Percentiles rank a stretch among this genome's conserved stretches.
Evolutionary conservation across 2,113 vertebrate genomes (phyloP).

Genomic region (Anhinga anhinga): DNA sequence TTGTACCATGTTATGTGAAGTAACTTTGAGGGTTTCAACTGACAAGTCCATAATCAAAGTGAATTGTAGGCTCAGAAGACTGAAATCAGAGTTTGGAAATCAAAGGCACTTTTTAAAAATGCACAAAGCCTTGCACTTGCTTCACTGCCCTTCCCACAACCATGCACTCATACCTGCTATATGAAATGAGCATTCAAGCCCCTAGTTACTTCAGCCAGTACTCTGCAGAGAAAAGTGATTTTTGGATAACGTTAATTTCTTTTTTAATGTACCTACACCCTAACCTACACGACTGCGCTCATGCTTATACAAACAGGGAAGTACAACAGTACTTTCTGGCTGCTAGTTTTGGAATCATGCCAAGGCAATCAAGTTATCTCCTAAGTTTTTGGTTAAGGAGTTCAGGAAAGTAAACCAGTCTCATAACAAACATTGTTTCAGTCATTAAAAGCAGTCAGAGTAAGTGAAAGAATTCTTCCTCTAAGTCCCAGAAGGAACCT

Average conservation of each 20-base stretch:
- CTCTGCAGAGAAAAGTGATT: neutral
- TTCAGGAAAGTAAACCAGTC: neutral
- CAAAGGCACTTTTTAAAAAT: neutral
- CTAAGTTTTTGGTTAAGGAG: neutral
- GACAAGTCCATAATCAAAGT: neutral
- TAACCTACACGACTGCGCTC: too few relatives aligned
- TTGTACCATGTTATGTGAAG: neutral
- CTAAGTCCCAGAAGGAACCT: neutral
- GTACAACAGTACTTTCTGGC: neutral
- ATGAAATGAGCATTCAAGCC: neutral
- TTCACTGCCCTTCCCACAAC: neutral
- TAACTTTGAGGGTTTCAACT: neutral
- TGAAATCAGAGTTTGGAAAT: neutral
- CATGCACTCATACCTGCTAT: rapidly evolving
- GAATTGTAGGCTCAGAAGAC: neutral
- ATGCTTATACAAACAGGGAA: neutral
- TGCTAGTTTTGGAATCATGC: neutral
- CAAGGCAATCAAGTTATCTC: neutral
- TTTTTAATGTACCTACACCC: neutral
- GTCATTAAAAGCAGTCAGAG: neutral
- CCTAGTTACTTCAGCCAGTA: neutral
- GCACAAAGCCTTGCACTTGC: neutral
- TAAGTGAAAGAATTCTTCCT: neutral
- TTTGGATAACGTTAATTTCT: neutral
- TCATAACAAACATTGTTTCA: neutral